Percentiles rank a stretch among this genome's conserved stretches.
Conservation (phyloP, 2,113 vertebrate genomes). For the Cercopithecus mona region DNA sequence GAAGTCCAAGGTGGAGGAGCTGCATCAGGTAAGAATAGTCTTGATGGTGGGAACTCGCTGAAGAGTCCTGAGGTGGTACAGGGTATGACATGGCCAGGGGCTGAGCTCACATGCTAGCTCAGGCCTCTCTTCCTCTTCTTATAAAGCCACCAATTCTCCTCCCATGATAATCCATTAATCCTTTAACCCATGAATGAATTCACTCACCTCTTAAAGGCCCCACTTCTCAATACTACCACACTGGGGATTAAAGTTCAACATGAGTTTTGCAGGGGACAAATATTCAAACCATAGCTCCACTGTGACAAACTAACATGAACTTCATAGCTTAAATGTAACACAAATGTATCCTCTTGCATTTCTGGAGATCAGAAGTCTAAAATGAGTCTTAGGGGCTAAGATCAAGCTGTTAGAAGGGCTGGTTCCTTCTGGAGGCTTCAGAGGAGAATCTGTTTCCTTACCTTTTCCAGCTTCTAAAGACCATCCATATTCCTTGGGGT, state of each 20-base stretch:
- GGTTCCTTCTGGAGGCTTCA: background rate
- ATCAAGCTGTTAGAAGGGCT: background rate
- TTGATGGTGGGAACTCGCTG: background rate
- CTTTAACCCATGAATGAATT: background rate
- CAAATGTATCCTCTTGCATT: background rate
- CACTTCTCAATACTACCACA: background rate
- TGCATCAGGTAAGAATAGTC: background rate
- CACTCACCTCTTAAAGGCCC: background rate
- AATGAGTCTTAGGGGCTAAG: background rate
- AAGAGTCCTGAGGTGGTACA: background rate
- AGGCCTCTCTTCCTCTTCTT: background rate
- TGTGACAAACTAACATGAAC: background rate
- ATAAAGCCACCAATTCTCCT: background rate
- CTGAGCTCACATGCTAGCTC: background rate
- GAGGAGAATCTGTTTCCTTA: background rate
- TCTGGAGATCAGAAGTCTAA: constrained; percentile 8
- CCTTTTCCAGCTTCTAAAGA: background rate
- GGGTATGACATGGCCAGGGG: background rate
- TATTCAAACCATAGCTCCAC: background rate
- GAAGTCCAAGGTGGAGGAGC: background rate
- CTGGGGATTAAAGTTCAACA: background rate
- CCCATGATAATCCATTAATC: background rate
- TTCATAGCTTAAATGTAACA: background rate
- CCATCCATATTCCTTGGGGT: background rate
- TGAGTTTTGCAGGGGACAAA: background rate